Percentiles rank a stretch among this genome's conserved stretches.
Conservation (phyloP, 2,888 invertebrate species). For the Nymphalis urticae region DNA sequence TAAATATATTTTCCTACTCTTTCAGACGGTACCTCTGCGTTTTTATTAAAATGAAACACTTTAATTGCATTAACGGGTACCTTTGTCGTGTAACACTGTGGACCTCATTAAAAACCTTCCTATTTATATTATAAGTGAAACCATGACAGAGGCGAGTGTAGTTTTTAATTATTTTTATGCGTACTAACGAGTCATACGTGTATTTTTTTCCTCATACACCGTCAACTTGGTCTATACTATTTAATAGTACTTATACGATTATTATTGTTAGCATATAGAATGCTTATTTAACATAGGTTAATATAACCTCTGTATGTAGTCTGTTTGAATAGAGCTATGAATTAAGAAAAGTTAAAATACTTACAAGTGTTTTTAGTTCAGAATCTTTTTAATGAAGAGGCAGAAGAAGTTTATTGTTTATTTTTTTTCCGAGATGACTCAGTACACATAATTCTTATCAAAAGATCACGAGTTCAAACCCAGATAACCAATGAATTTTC, state of each 20-base stretch:
- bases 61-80: not conserved
- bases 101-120: conserved; percentile 29
- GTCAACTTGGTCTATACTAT: not conserved
- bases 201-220: conserved; percentile 14
- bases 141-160: conserved; percentile 16
- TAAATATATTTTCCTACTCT: conserved; percentile 5
- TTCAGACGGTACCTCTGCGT: not conserved
- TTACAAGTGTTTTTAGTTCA: no score
- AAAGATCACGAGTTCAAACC: no score
- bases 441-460: no score
- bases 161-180: conserved; percentile 31
- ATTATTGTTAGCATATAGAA: no score
- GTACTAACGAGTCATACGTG: conserved; percentile 7
- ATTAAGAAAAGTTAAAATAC: no score
- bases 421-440: no score
- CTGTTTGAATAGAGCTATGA: no score
- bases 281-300: no score
- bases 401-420: no score
- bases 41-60: conserved; percentile 9
- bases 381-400: no score
- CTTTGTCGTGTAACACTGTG: conserved; percentile 9
- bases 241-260: not conserved
- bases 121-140: conserved; percentile 27
- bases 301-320: no score
- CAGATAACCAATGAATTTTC: no score